These are phyloP conservation scores for Iphiclides podalirius DNA, from an alignment of 2,888 invertebrate species.

Conservation along the genomic window DNA sequence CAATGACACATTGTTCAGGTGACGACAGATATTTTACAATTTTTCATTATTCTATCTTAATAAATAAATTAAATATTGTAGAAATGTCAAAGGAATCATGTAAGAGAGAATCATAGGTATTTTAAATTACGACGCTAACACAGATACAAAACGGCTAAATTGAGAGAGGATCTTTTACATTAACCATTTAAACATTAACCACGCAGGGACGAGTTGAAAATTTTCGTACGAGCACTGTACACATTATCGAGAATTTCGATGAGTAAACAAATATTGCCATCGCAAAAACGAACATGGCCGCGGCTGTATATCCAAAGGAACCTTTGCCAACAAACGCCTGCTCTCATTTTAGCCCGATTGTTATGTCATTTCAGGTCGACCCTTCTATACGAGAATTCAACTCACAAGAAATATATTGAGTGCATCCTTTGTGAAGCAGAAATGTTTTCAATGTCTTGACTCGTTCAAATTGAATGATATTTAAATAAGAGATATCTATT, in stretches of 20 bases:
- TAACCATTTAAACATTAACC: conserved; percentile 29
- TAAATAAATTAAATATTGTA: conserved; percentile 25
- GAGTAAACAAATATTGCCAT: conserved; percentile 22
- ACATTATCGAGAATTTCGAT: neutral
- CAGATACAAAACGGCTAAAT: conserved; percentile 59
- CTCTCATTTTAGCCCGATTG: conserved; percentile 41
- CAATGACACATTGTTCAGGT: neutral
- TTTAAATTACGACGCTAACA: conserved; percentile 54
- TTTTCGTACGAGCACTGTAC: neutral
- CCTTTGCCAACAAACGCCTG: conserved; percentile 34
- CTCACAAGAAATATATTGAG: too few species aligned
- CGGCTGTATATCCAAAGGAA: conserved; percentile 37
- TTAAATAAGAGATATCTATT: neutral
- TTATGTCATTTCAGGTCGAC: conserved; percentile 33
- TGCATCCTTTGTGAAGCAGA: too few species aligned
- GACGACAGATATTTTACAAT: neutral
- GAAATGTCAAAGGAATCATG: conserved; percentile 37
- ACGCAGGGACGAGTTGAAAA: conserved; percentile 17
- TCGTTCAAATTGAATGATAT: conserved; percentile 1
- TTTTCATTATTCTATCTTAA: conserved; percentile 2
- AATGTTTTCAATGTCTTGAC: conserved; percentile 7
- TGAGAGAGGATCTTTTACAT: conserved; percentile 43
- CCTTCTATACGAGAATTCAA: conserved; percentile 28
- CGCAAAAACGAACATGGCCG: conserved; percentile 25
- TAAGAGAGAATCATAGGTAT: conserved; percentile 45